These are phyloP conservation scores for Isurus oxyrinchus DNA, from an alignment of 2,113 vertebrate species.

Conservation along the genomic window DNA sequence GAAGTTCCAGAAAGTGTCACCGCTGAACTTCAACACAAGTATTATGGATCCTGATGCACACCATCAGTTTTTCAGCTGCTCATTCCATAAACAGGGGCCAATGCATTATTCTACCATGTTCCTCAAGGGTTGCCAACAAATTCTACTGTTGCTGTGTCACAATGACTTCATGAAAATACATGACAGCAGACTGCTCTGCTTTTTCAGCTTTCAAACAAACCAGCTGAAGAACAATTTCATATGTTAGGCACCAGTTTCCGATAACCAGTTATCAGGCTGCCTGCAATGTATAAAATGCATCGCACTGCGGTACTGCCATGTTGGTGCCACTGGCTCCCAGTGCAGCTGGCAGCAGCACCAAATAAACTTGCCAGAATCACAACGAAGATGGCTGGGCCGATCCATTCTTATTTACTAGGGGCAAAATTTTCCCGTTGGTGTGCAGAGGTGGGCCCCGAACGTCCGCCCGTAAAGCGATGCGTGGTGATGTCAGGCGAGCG, in stretches of 20 bases:
- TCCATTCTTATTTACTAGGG: neutral
- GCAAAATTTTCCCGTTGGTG: too few relatives aligned
- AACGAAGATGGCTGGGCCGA: neutral
- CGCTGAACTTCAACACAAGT: neutral
- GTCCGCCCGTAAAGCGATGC: too few relatives aligned
- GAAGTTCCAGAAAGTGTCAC: neutral
- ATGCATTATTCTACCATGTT: neutral
- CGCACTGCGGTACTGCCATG: neutral
- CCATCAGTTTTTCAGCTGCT: neutral
- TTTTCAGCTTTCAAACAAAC: neutral
- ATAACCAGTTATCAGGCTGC: neutral
- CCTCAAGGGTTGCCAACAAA: too few relatives aligned
- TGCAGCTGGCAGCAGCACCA: neutral
- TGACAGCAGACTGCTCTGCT: neutral
- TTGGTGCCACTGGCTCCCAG: neutral
- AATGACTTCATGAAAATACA: conserved; percentile 2
- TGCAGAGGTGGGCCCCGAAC: too few relatives aligned
- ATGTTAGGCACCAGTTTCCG: neutral
- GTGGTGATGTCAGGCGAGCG: too few relatives aligned
- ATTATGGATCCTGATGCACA: neutral
- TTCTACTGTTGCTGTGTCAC: neutral
- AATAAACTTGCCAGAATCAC: neutral
- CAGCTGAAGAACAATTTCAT: neutral
- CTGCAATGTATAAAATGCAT: neutral
- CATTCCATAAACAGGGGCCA: neutral